Evolutionary conservation across 2,113 vertebrate genomes (phyloP), one percentile per base, ranked within the genome.

Genomic region (Cryptoleucopteryx plumbea): DNA sequence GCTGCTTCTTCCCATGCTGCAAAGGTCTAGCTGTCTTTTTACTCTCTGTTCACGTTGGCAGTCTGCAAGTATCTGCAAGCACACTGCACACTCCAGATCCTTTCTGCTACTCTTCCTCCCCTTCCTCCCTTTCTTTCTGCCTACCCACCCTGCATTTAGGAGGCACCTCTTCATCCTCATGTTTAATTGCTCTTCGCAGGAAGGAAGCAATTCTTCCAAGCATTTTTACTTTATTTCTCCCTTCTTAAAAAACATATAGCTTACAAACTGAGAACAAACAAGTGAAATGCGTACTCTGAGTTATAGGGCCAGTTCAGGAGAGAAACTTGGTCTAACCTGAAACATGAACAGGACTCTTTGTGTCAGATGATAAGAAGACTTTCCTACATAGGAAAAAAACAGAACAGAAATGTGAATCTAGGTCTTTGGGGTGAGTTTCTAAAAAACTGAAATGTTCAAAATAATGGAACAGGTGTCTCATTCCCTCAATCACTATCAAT

Each of bases 361-460:
- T 22, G 6, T 32, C 55, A 13, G 29, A 15, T 59, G 40, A 68
- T 11, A n/a, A 42, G 36, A 43, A 34, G 3, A 55, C 38, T 48
- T 90, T 58, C 7, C 15, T 31, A 23, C 0, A 0, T 16, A 2
- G 6, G 6, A 3, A 53, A 48, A 63, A 66, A 67, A 7, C 16
- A 27, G 16, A 75, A 5, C 0, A 1, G 6, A 50, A 67, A 73
- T 2, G 2, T 40, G 5, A 73, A 40, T 27, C n/a, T 26, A 45
- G 25, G 59, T 29, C n/a, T 45, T 65, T 9, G 1, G 14, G 9
- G 1, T 19, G 11, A 67, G 11, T 29, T 63, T 42, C 22, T 77
- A 32, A 73, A 78, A 26, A 19, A 12, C 6, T 45, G 2, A 10
- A 48, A 34, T 14, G 4, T 20, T 23, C 21, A 72, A 25, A 36